Percentiles rank a stretch among this genome's conserved stretches.
These are phyloP conservation scores for Thera obeliscata DNA, from an alignment of 2,888 invertebrate genomes.

Conservation along the genomic window DNA sequence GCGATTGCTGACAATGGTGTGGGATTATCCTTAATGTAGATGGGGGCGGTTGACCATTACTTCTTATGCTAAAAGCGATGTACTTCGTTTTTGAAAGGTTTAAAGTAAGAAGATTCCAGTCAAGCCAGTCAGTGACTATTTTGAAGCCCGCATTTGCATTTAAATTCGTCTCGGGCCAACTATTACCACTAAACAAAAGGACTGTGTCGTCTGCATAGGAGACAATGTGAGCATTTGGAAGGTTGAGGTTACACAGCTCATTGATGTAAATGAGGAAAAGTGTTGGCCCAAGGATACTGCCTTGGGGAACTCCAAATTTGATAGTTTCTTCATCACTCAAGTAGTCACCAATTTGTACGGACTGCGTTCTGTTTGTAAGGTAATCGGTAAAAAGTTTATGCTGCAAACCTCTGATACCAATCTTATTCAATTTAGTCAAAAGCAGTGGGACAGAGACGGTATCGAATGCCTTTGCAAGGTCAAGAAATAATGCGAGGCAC, in stretches of 20 bases:
- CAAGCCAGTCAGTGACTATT: conserved; percentile 13
- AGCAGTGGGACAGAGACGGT: background rate
- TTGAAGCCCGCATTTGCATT: conserved; percentile 15
- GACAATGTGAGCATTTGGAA: conserved; percentile 11
- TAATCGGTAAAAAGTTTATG: conserved; percentile 15
- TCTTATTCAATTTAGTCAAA: conserved; percentile 17
- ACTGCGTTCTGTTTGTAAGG: conserved; percentile 15
- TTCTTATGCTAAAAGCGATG: conserved; percentile 14
- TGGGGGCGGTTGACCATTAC: conserved; percentile 11
- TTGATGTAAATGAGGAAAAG: conserved; percentile 14
- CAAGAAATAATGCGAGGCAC: conserved; percentile 3
- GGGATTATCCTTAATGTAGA: conserved; percentile 13
- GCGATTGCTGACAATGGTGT: conserved; percentile 2
- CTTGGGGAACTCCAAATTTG: conserved; percentile 25
- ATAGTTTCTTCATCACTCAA: conserved; percentile 12
- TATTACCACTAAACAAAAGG: conserved; percentile 12
- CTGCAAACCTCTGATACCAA: conserved; percentile 22
- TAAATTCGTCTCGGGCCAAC: conserved; percentile 14
- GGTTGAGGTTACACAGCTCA: conserved; percentile 3
- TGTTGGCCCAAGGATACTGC: conserved; percentile 27
- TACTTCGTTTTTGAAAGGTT: conserved; percentile 25
- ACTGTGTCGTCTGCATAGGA: conserved; percentile 27
- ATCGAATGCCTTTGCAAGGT: background rate
- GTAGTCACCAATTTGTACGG: conserved; percentile 11
- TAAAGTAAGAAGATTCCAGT: conserved; percentile 15